These are phyloP conservation scores for Andricus grossulariae DNA, from an alignment of 1,140 invertebrate species.

Conservation along the genomic window DNA sequence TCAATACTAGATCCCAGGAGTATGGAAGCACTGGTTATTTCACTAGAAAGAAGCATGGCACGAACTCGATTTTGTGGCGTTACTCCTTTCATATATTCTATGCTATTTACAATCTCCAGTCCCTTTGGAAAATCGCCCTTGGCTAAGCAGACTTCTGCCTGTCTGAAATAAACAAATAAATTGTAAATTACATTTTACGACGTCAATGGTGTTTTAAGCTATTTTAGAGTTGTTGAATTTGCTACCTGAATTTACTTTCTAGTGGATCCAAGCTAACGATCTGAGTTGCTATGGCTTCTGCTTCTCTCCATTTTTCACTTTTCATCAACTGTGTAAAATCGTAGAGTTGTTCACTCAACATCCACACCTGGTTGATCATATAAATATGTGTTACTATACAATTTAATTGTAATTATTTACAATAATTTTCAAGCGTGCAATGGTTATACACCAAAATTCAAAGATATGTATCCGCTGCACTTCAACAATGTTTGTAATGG, in stretches of 20 bases:
- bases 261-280: conserved; percentile 83
- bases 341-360: conserved; percentile 81
- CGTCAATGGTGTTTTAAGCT: not conserved
- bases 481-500: not conserved
- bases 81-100: conserved; percentile 76
- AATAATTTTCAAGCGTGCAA: too few species aligned
- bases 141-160: conserved; percentile 82
- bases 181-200: not conserved
- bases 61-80: conserved; percentile 80
- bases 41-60: conserved; percentile 83
- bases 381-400: not conserved
- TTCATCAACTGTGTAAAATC: conserved; percentile 79
- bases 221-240: not conserved
- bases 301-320: conserved; percentile 85
- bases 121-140: conserved; percentile 82
- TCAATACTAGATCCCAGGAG: conserved; percentile 73
- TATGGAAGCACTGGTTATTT: conserved; percentile 80
- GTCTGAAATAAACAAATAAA: conserved; percentile 72
- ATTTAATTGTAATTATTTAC: too few species aligned
- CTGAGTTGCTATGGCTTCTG: conserved; percentile 83
- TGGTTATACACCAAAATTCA: not conserved
- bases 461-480: not conserved
- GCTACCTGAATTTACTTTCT: conserved; percentile 78
- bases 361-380: conserved; percentile 79
- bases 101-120: conserved; percentile 77